phyloP scores from a whole-genome alignment of 2,113 vertebrate species.

The Campylomormyrus tamandua region DNA sequence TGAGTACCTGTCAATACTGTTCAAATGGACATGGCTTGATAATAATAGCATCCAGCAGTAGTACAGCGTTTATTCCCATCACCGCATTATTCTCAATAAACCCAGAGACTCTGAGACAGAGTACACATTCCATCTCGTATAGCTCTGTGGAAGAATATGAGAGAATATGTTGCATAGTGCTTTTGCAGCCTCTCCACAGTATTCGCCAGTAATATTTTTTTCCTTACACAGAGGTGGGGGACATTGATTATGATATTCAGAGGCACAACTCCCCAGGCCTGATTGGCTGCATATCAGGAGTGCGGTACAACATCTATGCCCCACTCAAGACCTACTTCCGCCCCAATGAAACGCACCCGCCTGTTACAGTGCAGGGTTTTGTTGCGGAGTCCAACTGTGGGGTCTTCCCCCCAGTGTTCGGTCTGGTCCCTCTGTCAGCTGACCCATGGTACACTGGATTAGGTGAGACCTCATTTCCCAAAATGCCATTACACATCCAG shows the following conservation, averaged over 20 bases:
- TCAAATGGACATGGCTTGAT: not conserved
- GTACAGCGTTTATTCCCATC: not conserved
- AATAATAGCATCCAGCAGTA: not conserved
- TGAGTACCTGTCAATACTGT: not conserved
- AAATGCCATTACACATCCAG: not conserved
- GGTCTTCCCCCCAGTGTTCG: conserved; percentile 75
- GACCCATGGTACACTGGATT: conserved; percentile 90
- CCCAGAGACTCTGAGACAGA: not conserved
- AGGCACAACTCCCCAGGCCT: conserved; percentile 87
- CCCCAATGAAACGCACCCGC: conserved; percentile 66
- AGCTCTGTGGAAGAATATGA: not conserved
- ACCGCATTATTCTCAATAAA: not conserved
- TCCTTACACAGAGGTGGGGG: conserved; percentile 69
- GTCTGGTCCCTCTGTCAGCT: conserved; percentile 80
- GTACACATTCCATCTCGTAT: not conserved
- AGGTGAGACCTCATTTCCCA: conserved; percentile 56
- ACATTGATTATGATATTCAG: conserved; percentile 88
- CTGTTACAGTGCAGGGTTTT: conserved; percentile 74
- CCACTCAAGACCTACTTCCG: conserved; percentile 85
- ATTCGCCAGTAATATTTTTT: not conserved
- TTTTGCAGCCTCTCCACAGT: not conserved
- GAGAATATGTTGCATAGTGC: not conserved
- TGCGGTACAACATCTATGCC: conserved; percentile 86
- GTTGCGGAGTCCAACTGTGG: conserved; percentile 89
- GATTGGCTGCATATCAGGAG: conserved; percentile 87